A percentile compares a stretch with the other conserved stretches of the same genome.
phyloP scores from a whole-genome alignment of 2,888 invertebrate genomes.

The Elmis aenea region DNA sequence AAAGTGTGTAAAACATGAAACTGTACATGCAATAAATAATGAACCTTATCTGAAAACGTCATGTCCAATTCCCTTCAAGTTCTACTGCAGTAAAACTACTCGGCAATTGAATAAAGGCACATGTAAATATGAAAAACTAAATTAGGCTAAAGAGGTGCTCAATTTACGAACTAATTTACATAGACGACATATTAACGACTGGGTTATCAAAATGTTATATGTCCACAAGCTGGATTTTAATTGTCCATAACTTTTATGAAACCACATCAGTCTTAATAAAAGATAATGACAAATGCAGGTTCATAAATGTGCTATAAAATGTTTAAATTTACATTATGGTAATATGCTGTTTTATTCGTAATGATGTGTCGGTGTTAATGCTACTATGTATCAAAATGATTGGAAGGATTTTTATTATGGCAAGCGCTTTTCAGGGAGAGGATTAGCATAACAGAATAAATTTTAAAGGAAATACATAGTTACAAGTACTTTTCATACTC shows the following conservation, averaged over 20 bases:
- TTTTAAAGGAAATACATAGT: too few relatives aligned
- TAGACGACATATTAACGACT: slow-evolving; percentile 9
- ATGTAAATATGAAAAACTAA: slow-evolving; percentile 1
- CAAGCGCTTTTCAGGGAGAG: too few relatives aligned
- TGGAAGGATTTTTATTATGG: too few relatives aligned
- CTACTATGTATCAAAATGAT: slow-evolving; percentile 3
- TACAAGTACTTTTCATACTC: too few relatives aligned
- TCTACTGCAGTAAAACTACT: too few relatives aligned
- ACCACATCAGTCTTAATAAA: slow-evolving; percentile 13
- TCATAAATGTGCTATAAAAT: slow-evolving; percentile 6
- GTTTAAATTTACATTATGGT: slow-evolving; percentile 8
- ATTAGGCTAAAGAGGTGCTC: background rate
- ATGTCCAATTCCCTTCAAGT: too few relatives aligned
- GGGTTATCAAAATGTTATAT: slow-evolving; percentile 11
- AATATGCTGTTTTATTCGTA: slow-evolving; percentile 6
- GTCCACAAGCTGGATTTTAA: slow-evolving; percentile 7
- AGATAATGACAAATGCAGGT: slow-evolving; percentile 9
- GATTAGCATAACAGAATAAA: too few relatives aligned
- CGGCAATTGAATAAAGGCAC: background rate
- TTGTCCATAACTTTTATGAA: slow-evolving; percentile 12
- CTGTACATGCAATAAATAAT: too few relatives aligned
- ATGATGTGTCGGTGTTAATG: slow-evolving; percentile 3
- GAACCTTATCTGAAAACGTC: too few relatives aligned
- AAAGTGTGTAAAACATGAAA: too few relatives aligned
- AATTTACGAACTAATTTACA: slow-evolving; percentile 8